phyloP scores from a whole-genome alignment of 2,797 vertebrate species.

The Tenualosa ilisha region DNA sequence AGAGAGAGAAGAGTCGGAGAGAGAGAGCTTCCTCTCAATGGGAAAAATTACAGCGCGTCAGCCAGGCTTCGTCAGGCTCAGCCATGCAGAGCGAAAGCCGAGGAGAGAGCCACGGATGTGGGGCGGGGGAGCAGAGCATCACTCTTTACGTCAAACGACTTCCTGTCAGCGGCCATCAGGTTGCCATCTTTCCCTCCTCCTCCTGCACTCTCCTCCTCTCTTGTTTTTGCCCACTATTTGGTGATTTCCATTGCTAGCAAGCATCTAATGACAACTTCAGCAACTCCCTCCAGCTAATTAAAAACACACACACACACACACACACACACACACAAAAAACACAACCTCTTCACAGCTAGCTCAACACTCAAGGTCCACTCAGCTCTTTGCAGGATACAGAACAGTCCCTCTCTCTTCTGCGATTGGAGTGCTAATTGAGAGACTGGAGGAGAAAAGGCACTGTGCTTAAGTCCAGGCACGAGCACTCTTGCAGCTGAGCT shows the following conservation, averaged over 20 bases:
- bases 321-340: neutral
- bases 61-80: neutral
- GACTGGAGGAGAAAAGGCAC: neutral
- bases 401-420: neutral
- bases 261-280: neutral
- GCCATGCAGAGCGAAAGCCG: neutral
- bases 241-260: neutral
- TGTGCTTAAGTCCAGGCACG: neutral
- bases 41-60: conserved; percentile 13
- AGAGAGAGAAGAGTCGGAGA: neutral
- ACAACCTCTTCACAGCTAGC: neutral
- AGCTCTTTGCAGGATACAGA: neutral
- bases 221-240: neutral
- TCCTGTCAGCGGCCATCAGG: conserved; percentile 37
- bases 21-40: neutral
- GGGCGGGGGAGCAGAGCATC: neutral
- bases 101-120: neutral
- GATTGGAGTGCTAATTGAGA: neutral
- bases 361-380: neutral
- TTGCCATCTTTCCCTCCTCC: conserved; percentile 16
- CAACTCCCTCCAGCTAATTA: neutral
- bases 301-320: neutral
- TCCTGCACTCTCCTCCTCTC: neutral
- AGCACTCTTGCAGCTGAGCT: neutral
- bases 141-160: conserved; percentile 30